Percentiles rank a stretch among this genome's conserved stretches.
phyloP scores from a whole-genome alignment of 2,797 vertebrate species.

The Chelon labrosus region DNA sequence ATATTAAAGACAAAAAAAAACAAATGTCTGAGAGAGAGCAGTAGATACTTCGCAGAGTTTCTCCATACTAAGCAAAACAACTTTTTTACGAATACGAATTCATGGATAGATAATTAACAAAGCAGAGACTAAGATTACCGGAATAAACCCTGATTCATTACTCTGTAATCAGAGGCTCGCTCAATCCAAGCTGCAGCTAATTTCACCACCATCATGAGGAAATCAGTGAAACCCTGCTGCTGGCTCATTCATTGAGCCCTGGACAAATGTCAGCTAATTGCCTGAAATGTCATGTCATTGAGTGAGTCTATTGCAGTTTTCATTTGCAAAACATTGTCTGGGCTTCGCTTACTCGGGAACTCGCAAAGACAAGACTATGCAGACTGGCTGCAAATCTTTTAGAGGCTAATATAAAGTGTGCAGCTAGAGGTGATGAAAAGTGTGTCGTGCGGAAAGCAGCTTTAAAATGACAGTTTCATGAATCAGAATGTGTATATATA shows the following conservation, averaged over 20 bases:
- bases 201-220: slow-evolving; percentile 16
- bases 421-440: neutral
- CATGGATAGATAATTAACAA: neutral
- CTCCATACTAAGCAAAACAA: slow-evolving; percentile 3
- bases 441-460: slow-evolving; percentile 11
- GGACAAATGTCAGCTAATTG: slow-evolving; percentile 47
- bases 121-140: neutral
- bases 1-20: slow-evolving; percentile 36
- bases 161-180: slow-evolving; percentile 10
- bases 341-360: neutral
- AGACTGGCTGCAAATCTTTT: slow-evolving; percentile 1
- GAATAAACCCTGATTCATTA: slow-evolving; percentile 12
- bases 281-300: slow-evolving; percentile 16
- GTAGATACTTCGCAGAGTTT: slow-evolving; percentile 9
- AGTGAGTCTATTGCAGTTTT: slow-evolving; percentile 1
- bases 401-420: slow-evolving; percentile 1
- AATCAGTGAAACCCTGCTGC: slow-evolving; percentile 20
- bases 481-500: slow-evolving; percentile 23
- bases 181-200: slow-evolving; percentile 25
- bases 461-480: slow-evolving; percentile 7
- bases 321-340: slow-evolving; percentile 14
- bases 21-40: slow-evolving; percentile 22
- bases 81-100: slow-evolving; percentile 11
- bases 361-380: neutral
- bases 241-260: slow-evolving; percentile 7